Base-by-base conservation (phyloP, 2,888 invertebrate genomes). In the Lypha dubia region DNA sequence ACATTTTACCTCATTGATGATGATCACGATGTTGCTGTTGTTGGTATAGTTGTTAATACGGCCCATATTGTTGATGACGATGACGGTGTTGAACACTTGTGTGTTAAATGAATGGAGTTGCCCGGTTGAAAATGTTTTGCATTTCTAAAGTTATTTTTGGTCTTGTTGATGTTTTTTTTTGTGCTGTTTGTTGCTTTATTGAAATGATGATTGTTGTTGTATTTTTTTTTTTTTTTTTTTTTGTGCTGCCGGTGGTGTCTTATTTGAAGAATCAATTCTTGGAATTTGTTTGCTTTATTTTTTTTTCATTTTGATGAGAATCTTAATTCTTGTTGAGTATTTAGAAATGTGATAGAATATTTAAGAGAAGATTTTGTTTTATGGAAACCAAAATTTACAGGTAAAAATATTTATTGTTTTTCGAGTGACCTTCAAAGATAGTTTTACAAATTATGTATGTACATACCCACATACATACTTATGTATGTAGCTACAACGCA, bases 61-160 rank as follows among this genome's bases (percentile, higher is more conserved):
- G 32, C 20, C 46, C 65, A 67, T 41, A 35, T 63, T 63, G 75
- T 44, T 71, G 77, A 44, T 58, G 76, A 60, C 38, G 71, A 51
- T 17, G 67, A 71, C 38, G 77, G 56, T 74, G 80, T 84, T 74
- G 84, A 84, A 84, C 84, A 84, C 84, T 84, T 84, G 84, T 83
- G 83, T 84, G 67, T 71, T 13, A 63, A 71, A 53, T 79, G 77
- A 51, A 53, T 75, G 51, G 46, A 70, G 79, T 51, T 71, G 49
- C 49, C 46, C 80, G 46, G 53, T 68, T 80, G 73, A 56, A 63
- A 53, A 68, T 80, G 68, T 79, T 81, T 84, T 84, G 81, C 76
- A 80, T 84, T 79, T 81, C 44, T 79, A 46, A 62, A 77, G 76
- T 63, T 85, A 75, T 85, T 75, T 82, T 82, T 73, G 67, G 63